These are phyloP conservation scores for Fabriciana adippe DNA, from an alignment of 2,888 invertebrate genomes.

Conservation along the genomic window DNA sequence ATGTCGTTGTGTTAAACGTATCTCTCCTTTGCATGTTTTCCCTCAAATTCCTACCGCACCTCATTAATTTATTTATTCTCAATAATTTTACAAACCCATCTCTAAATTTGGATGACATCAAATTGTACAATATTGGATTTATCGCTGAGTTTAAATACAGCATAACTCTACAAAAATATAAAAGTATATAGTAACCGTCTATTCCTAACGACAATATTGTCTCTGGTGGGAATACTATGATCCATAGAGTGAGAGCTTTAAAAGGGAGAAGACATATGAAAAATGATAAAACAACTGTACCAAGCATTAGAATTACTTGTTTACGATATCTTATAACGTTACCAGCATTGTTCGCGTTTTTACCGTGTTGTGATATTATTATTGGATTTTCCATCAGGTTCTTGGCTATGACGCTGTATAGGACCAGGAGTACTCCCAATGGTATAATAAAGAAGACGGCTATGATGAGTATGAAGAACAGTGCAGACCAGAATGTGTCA, in stretches of 20 bases:
- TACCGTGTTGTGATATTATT: slow-evolving; percentile 84
- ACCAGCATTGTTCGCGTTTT: slow-evolving; percentile 70
- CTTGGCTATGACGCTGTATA: slow-evolving; percentile 93
- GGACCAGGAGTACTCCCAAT: slow-evolving; percentile 88
- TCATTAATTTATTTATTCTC: slow-evolving; percentile 71
- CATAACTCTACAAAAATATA: slow-evolving; percentile 94
- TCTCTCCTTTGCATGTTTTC: slow-evolving; percentile 84
- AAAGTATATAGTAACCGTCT: slow-evolving; percentile 90
- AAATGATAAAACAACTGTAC: slow-evolving; percentile 94
- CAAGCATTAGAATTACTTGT: slow-evolving; percentile 93
- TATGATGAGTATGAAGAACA: slow-evolving; percentile 91
- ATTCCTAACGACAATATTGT: slow-evolving; percentile 86
- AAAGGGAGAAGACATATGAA: slow-evolving; percentile 95
- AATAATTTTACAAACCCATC: slow-evolving; percentile 89
- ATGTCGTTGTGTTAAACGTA: slow-evolving; percentile 85
- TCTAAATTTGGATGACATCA: slow-evolving; percentile 95
- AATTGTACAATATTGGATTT: slow-evolving; percentile 95
- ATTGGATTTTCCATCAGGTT: slow-evolving; percentile 91
- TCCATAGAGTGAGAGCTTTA: slow-evolving; percentile 93
- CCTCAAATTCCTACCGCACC: slow-evolving; percentile 67
- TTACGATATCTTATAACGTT: slow-evolving; percentile 88
- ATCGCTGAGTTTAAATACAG: slow-evolving; percentile 94
- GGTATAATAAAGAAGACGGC: slow-evolving; percentile 93
- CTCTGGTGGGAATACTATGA: slow-evolving; percentile 89
- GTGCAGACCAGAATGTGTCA: slow-evolving; percentile 88